Base-by-base conservation (phyloP, 1,140 invertebrate species). In the Rhagoletis zephyria region DNA sequence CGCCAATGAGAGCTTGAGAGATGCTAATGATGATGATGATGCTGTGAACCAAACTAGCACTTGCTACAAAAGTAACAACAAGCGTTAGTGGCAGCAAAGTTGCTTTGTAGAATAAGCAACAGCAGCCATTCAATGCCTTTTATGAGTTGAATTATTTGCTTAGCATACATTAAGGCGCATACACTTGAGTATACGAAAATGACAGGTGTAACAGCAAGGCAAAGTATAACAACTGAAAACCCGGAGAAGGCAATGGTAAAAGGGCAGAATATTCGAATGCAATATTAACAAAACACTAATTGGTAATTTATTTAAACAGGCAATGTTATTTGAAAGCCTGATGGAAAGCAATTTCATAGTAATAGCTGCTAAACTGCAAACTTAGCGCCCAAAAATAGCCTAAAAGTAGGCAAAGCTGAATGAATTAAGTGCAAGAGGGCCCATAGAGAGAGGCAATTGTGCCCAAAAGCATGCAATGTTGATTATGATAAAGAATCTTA, bases 121-220 rank as follows among this genome's bases (percentile, higher is more conserved):
- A 30, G 30, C 30, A 30, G 30, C 30, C 30, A 30, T 30, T 77
- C 45, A 77, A n/a, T 40, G 14, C 42, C 30, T 51, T 81, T 81
- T 81, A 81, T 81, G 19, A 81, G 45, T 81, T 81, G 51, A 81
- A 81, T 59, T 59, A 81, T 81, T 81, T 81, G 74, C 48, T 81
- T 81, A 81, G 74, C 74, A 81, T 81, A 81, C 9, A 81, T 81
- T 81, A 81, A 4, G 74, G 74, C 74, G 45, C 74, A 81, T 16
- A 51, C 45, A 56, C 48, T 81, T n/a, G 74, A 48, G 74, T 14
- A 81, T 81, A 56, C 45, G 30, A 1, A 81, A 81, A 81, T 81
- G 74, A 81, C 74, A 81, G 74, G 16, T 45, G 45, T 30, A 30
- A 30, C 30, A 30, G 30, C 30, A 30, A 30, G 30, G 30, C 30